These are phyloP conservation scores for Polydesmus complanatus DNA, from an alignment of 2,888 invertebrate genomes.

Conservation along the genomic window DNA sequence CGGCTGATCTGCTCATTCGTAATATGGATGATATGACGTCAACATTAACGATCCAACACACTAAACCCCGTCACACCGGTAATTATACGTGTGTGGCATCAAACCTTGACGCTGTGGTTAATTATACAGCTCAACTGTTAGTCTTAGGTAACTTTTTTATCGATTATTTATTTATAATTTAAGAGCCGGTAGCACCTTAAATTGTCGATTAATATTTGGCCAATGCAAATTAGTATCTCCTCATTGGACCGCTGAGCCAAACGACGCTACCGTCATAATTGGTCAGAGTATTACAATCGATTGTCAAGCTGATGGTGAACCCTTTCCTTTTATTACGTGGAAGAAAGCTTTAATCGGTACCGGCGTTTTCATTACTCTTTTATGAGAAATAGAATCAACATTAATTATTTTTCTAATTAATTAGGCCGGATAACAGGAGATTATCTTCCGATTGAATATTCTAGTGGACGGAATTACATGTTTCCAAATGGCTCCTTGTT, in stretches of 20 bases:
- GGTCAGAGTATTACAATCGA: constrained; percentile 30
- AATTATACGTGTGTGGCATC: constrained; percentile 35
- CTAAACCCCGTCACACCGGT: constrained; percentile 31
- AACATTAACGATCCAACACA: constrained; percentile 23
- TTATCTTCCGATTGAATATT: constrained; percentile 21
- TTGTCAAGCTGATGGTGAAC: constrained; percentile 36
- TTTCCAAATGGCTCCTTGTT: constrained; percentile 30
- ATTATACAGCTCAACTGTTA: constrained; percentile 28
- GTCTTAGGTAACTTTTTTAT: constrained; percentile 30
- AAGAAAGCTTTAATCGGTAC: no score
- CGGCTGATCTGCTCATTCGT: constrained; percentile 29
- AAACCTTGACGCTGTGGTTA: constrained; percentile 24
- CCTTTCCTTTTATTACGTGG: constrained; percentile 35
- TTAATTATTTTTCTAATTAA: constrained; percentile 4
- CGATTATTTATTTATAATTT: no score
- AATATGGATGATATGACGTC: constrained; percentile 40
- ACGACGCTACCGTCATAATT: constrained; percentile 31
- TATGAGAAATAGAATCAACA: no score
- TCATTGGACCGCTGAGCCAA: constrained; percentile 35
- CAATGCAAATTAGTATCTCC: constrained; percentile 34
- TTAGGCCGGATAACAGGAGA: constrained; percentile 23
- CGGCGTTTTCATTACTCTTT: no score
- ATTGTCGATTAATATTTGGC: no score
- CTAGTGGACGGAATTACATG: constrained; percentile 22
- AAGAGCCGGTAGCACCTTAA: no score